Conservation (phyloP, 2,797 vertebrate species). For the Potorous gilbertii region DNA sequence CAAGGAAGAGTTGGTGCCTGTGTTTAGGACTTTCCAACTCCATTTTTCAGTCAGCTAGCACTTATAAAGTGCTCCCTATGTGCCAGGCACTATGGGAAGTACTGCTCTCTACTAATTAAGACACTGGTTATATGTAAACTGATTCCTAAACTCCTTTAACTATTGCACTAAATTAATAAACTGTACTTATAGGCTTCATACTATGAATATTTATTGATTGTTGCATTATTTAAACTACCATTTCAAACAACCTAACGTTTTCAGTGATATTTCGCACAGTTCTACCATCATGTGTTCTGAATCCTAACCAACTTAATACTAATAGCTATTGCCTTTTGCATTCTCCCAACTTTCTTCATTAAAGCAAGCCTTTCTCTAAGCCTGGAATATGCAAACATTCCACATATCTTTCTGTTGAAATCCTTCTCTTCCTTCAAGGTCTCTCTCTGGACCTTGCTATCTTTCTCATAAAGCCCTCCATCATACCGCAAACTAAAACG, state of each 20-base stretch:
- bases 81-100: background rate
- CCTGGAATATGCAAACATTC: background rate
- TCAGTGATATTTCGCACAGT: background rate
- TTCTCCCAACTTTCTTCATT: background rate
- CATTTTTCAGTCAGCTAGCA: background rate
- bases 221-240: background rate
- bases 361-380: background rate
- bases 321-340: background rate
- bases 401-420: background rate
- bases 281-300: background rate
- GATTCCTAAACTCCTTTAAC: background rate
- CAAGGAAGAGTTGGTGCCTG: background rate
- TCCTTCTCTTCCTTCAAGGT: background rate
- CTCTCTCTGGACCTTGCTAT: background rate
- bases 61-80: background rate
- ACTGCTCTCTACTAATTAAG: background rate
- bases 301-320: background rate
- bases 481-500: background rate
- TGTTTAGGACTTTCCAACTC: background rate
- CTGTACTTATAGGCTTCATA: background rate
- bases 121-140: background rate
- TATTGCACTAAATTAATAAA: background rate
- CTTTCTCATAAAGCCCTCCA: background rate
- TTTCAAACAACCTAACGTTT: background rate
- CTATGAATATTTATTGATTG: background rate